Conservation (phyloP, 1,140 invertebrate genomes). For the Watersipora subatra region DNA sequence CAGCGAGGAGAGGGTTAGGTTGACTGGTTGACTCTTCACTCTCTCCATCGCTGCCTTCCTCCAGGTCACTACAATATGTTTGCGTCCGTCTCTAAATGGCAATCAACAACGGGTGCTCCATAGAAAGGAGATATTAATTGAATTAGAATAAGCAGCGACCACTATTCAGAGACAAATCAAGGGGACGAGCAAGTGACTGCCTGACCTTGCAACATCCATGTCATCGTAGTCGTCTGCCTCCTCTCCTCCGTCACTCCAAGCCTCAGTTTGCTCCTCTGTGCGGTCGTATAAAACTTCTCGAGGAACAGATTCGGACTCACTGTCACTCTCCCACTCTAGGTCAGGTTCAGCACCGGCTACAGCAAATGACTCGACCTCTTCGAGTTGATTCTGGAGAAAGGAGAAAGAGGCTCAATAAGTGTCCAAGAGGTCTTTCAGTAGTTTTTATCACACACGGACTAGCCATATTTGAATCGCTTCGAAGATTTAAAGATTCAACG, state of each 20-base stretch:
- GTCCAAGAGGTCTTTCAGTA: too few species aligned
- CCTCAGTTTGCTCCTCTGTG: not conserved
- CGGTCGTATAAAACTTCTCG: not conserved
- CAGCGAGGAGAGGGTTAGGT: not conserved
- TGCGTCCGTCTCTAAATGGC: too few species aligned
- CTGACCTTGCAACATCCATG: slow-evolving; percentile 12
- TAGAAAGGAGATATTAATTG: too few species aligned
- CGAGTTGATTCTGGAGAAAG: not conserved
- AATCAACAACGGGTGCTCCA: too few species aligned
- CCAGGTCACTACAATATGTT: not conserved
- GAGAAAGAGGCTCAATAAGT: too few species aligned
- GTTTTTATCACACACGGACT: too few species aligned
- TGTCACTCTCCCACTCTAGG: not conserved
- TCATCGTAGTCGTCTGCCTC: slow-evolving; percentile 15
- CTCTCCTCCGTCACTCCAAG: slow-evolving; percentile 16
- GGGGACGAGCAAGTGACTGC: too few species aligned
- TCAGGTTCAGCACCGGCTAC: not conserved
- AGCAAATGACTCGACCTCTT: not conserved
- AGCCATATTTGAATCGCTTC: too few species aligned
- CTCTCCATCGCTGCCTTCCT: not conserved
- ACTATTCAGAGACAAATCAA: too few species aligned
- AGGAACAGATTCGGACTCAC: not conserved
- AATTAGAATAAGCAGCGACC: too few species aligned
- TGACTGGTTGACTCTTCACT: not conserved
- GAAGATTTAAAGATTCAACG: too few species aligned